These are phyloP conservation scores for Diorhabda elongata DNA, from an alignment of 1,140 invertebrate genomes.

Conservation along the genomic window DNA sequence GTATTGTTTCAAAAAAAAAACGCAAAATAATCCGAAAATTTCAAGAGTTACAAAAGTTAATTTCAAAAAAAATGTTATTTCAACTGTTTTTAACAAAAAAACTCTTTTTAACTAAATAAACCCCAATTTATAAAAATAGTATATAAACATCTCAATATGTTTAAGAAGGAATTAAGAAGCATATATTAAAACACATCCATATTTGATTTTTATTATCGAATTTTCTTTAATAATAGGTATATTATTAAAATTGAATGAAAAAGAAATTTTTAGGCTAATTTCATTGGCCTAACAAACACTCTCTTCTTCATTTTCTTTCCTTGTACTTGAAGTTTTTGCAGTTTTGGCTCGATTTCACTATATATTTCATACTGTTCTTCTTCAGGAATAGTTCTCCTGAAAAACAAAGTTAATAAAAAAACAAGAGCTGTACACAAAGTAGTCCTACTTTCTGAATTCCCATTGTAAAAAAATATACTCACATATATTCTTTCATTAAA, in stretches of 20 bases:
- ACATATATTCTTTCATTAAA: slow-evolving; percentile 90
- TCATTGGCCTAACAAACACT: slow-evolving; percentile 60
- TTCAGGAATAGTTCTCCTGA: slow-evolving; percentile 72
- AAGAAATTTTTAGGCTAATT: slow-evolving; percentile 49
- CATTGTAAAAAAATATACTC: slow-evolving; percentile 28
- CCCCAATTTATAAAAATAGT: too few relatives aligned
- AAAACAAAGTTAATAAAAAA: slow-evolving; percentile 30
- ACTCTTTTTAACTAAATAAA: too few relatives aligned
- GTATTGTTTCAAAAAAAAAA: too few relatives aligned
- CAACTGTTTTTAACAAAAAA: too few relatives aligned
- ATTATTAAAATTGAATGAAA: not conserved
- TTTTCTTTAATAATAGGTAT: too few relatives aligned
- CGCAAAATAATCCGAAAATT: too few relatives aligned
- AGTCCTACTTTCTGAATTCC: not conserved
- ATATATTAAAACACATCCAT: too few relatives aligned
- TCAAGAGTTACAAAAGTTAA: too few relatives aligned
- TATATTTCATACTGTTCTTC: slow-evolving; percentile 85
- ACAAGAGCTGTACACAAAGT: not conserved
- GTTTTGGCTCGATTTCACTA: slow-evolving; percentile 71
- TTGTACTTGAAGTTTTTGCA: slow-evolving; percentile 65
- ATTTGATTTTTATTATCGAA: too few relatives aligned
- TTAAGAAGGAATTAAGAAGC: too few relatives aligned
- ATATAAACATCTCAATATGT: too few relatives aligned
- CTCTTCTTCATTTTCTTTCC: slow-evolving; percentile 65
- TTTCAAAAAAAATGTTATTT: too few relatives aligned